These are phyloP conservation scores for Xerus inauris DNA, from an alignment of 2,113 vertebrate genomes.

Conservation along the genomic window DNA sequence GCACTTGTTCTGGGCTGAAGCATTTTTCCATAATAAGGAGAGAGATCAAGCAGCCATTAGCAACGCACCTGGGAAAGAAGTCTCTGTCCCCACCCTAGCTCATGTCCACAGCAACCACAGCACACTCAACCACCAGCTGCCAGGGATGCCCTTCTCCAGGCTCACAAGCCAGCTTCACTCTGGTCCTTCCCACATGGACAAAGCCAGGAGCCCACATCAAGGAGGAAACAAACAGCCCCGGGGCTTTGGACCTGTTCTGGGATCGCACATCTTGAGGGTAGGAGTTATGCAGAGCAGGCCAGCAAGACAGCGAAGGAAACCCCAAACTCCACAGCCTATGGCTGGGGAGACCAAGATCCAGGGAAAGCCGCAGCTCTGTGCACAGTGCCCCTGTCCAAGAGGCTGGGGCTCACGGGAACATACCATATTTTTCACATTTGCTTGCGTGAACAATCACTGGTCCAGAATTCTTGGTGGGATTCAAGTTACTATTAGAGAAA, in stretches of 20 bases:
- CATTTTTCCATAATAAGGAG: background rate
- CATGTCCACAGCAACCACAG: accelerated
- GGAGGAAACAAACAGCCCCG: accelerated
- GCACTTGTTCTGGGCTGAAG: conserved; percentile 81
- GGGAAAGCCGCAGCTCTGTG: background rate
- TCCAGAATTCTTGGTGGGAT: conserved; percentile 70
- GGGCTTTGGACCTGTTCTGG: accelerated
- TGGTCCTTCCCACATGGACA: accelerated
- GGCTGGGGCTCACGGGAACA: background rate
- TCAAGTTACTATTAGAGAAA: conserved; percentile 74
- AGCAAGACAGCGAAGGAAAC: background rate
- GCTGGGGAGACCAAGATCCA: background rate
- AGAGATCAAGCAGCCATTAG: background rate
- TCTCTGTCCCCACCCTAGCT: accelerated
- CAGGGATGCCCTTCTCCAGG: accelerated
- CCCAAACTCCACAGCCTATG: background rate
- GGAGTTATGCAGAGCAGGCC: accelerated
- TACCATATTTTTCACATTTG: conserved; percentile 84
- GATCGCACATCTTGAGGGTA: accelerated
- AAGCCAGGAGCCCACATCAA: accelerated
- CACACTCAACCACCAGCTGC: accelerated
- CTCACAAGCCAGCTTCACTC: accelerated
- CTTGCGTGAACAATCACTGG: conserved; percentile 83
- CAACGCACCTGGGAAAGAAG: accelerated
- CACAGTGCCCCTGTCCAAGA: accelerated